Evolutionary conservation across 2,888 invertebrate genomes (phyloP).

Genomic region (Tricholauxania praeusta): DNA sequence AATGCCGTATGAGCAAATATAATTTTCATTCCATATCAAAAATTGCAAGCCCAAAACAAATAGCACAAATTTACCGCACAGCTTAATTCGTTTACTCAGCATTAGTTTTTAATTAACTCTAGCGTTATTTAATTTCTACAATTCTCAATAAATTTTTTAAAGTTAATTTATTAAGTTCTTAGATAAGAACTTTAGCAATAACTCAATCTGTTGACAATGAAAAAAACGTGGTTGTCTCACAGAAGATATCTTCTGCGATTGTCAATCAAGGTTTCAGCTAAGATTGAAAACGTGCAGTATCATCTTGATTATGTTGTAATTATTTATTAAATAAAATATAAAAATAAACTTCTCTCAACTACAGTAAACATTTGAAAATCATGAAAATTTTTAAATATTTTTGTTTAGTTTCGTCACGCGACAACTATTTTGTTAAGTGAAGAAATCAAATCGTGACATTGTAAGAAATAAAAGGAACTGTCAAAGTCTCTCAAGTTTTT

Average conservation of each 20-base stretch:
- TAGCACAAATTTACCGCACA: too few relatives aligned
- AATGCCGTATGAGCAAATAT: too few relatives aligned
- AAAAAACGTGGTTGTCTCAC: background rate
- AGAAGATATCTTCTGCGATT: background rate
- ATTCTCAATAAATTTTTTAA: too few relatives aligned
- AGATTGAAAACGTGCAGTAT: constrained; percentile 5
- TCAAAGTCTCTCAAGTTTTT: background rate
- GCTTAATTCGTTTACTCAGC: too few relatives aligned
- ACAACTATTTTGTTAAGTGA: background rate
- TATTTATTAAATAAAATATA: background rate
- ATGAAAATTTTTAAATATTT: background rate
- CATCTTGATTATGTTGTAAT: constrained; percentile 6
- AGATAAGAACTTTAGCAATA: background rate
- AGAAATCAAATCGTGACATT: constrained; percentile 1
- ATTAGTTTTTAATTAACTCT: too few relatives aligned
- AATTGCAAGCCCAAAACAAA: too few relatives aligned
- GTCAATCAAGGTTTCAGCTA: background rate
- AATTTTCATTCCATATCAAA: too few relatives aligned
- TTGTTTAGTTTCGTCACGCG: background rate
- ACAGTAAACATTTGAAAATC: background rate
- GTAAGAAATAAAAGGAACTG: background rate
- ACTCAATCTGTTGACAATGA: constrained; percentile 5
- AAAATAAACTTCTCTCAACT: background rate
- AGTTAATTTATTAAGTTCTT: too few relatives aligned
- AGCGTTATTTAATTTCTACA: too few relatives aligned